Evolutionary conservation across 2,113 vertebrate species (phyloP).

Genomic region (Opisthocomus hoazin): DNA sequence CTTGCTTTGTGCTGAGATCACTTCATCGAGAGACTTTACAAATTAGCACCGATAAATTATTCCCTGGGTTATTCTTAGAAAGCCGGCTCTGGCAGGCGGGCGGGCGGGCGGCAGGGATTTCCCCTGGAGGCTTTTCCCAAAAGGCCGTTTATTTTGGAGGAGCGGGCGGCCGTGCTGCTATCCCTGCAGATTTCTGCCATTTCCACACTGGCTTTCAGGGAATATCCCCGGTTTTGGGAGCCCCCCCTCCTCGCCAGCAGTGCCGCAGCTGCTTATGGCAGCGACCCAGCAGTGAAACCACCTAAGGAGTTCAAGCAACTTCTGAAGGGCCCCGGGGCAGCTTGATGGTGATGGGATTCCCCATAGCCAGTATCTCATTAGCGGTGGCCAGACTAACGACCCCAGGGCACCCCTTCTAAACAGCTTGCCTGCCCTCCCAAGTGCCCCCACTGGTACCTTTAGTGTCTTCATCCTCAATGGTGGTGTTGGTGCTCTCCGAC

Average conservation of each 20-base stretch:
- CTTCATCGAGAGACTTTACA: conserved; percentile 56
- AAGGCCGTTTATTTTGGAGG: not conserved
- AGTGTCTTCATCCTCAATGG: conserved; percentile 96
- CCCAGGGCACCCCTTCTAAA: not conserved
- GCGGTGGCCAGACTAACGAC: not conserved
- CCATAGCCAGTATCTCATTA: not conserved
- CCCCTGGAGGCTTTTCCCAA: conserved; percentile 4
- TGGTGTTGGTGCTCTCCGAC: conserved; percentile 97
- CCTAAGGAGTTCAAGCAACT: not conserved
- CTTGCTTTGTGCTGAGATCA: conserved; percentile 8
- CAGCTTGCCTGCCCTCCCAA: not conserved
- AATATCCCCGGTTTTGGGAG: not conserved
- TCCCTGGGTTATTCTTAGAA: conserved; percentile 50
- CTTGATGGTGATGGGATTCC: not conserved
- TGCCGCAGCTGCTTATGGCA: not conserved
- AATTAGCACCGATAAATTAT: conserved; percentile 54
- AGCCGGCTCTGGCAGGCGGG: not conserved
- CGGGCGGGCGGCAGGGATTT: not conserved
- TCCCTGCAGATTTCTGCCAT: not conserved
- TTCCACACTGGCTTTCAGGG: not conserved
- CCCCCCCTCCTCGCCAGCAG: not conserved
- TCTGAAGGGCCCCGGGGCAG: not conserved
- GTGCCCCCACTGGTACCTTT: conserved; percentile 76
- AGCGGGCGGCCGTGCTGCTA: not conserved
- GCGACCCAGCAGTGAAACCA: not conserved